A percentile compares a stretch with the other conserved stretches of the same genome.
Evolutionary conservation across 2,888 invertebrate species (phyloP).

Genomic region (Phalangium opilio): DNA sequence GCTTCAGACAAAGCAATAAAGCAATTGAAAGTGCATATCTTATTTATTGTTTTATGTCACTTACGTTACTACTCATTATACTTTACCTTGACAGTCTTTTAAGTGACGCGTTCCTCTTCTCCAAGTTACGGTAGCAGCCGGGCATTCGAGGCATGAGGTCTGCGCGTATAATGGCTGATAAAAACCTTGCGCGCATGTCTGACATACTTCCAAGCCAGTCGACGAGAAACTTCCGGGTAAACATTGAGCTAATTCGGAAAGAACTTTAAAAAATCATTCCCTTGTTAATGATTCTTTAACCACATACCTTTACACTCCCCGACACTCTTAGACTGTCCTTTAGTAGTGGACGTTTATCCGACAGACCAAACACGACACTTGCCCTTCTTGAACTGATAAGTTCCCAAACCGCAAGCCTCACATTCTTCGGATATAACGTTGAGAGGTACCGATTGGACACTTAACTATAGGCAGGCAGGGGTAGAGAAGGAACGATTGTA

Average conservation of each 20-base stretch:
- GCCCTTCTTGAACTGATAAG: slow-evolving; percentile 42
- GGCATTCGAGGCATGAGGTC: slow-evolving; percentile 29
- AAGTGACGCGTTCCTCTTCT: slow-evolving; percentile 28
- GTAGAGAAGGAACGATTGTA: not conserved
- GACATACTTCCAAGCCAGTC: slow-evolving; percentile 33
- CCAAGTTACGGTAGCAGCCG: slow-evolving; percentile 29
- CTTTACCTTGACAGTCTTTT: slow-evolving; percentile 43
- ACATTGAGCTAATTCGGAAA: slow-evolving; percentile 29
- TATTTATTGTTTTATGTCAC: not conserved
- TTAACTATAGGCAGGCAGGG: slow-evolving; percentile 27
- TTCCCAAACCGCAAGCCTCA: slow-evolving; percentile 42
- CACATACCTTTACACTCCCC: slow-evolving; percentile 32
- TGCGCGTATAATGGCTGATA: slow-evolving; percentile 32
- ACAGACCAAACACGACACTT: slow-evolving; percentile 40
- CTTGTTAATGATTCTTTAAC: no score
- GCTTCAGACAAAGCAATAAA: not conserved
- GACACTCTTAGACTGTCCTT: slow-evolving; percentile 30
- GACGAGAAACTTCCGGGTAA: slow-evolving; percentile 33
- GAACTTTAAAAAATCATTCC: not conserved
- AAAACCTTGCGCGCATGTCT: slow-evolving; percentile 31
- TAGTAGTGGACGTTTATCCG: slow-evolving; percentile 42
- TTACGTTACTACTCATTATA: not conserved
- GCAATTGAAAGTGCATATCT: slow-evolving; percentile 3
- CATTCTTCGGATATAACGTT: slow-evolving; percentile 40
- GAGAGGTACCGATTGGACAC: slow-evolving; percentile 49